phyloP scores from a whole-genome alignment of 1,140 invertebrate species.

The Pseudomyrmex gracilis region DNA sequence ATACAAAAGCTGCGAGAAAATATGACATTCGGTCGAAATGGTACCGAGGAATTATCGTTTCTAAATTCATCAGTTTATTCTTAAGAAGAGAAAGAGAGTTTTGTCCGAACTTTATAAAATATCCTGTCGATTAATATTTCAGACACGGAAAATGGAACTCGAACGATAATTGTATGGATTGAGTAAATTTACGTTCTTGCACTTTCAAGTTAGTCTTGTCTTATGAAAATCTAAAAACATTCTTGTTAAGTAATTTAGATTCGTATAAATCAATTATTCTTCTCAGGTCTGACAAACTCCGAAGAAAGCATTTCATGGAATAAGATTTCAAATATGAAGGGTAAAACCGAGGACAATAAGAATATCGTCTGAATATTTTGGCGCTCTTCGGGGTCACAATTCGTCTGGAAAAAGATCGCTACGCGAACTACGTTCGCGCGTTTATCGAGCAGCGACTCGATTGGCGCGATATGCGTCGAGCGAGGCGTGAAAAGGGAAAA shows the following conservation, averaged over 20 bases:
- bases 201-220: constrained; percentile 1
- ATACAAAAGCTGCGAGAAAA: constrained; percentile 31
- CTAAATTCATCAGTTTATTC: constrained; percentile 9
- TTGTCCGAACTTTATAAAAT: constrained; percentile 15
- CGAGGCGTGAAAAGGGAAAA: constrained; percentile 45
- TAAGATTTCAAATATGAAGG: constrained; percentile 9
- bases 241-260: no score
- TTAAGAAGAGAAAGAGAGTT: background rate
- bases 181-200: constrained; percentile 6
- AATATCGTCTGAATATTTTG: constrained; percentile 27
- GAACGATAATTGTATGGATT: background rate
- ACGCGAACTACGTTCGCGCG: constrained; percentile 33
- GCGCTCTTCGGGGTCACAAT: background rate
- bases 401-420: background rate
- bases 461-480: constrained; percentile 51
- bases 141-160: background rate
- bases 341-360: constrained; percentile 38
- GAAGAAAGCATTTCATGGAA: background rate
- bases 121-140: constrained; percentile 32
- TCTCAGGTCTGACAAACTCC: background rate
- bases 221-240: constrained; percentile 19
- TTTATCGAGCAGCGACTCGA: constrained; percentile 53
- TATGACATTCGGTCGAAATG: background rate
- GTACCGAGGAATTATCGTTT: background rate
- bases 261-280: background rate